Conservation (phyloP, 2,113 vertebrate genomes). For the Hylia prasina region DNA sequence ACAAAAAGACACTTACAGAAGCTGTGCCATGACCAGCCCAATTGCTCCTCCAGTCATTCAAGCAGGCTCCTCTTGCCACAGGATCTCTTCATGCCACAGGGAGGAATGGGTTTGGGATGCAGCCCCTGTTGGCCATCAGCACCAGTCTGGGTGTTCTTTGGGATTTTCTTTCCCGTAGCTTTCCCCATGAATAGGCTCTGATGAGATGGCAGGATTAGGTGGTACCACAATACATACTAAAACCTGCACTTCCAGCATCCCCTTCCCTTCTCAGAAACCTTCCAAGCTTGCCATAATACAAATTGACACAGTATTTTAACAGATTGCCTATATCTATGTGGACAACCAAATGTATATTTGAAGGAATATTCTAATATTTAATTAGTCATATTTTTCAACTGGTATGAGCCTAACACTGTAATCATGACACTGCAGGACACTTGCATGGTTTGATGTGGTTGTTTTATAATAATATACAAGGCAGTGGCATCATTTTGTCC, state of each 20-base stretch:
- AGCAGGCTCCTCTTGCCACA: not conserved
- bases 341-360: constrained; percentile 28
- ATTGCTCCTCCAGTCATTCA: not conserved
- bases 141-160: not conserved
- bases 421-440: constrained; percentile 45
- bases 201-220: not conserved
- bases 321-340: not conserved
- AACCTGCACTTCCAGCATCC: not conserved
- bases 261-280: not conserved
- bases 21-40: rapidly evolving
- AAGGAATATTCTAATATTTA: constrained; percentile 53
- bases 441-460: constrained; percentile 50
- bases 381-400: constrained; percentile 53
- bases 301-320: not conserved
- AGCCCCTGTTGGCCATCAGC: not conserved
- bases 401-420: not conserved
- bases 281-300: not conserved
- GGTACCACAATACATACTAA: not conserved
- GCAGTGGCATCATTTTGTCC: constrained; percentile 46
- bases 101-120: rapidly evolving
- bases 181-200: not conserved
- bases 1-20: not conserved
- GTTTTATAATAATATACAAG: constrained; percentile 40
- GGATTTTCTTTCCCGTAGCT: not conserved
- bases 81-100: rapidly evolving